A percentile compares a stretch with the other conserved stretches of the same genome.
These are phyloP conservation scores for Heterotilapia buettikoferi DNA, from an alignment of 2,113 vertebrate genomes.

Conservation along the genomic window DNA sequence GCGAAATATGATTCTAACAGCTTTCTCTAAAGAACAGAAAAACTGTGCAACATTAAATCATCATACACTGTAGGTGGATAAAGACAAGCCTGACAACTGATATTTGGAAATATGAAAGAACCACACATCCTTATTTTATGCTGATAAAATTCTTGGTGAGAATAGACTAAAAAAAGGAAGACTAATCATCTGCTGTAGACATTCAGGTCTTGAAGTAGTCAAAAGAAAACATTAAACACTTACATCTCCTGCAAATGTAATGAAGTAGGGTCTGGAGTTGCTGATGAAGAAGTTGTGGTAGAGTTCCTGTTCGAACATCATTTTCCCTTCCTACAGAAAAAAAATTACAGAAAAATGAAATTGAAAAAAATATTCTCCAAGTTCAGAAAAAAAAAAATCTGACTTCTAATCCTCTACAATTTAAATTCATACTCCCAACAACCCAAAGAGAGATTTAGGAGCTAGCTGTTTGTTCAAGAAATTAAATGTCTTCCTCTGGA, in stretches of 20 bases:
- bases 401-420: background rate
- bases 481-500: background rate
- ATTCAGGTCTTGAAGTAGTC: background rate
- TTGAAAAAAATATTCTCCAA: background rate
- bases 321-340: constrained; percentile 84
- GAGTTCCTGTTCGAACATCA: constrained; percentile 92
- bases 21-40: background rate
- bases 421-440: background rate
- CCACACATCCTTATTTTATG: background rate
- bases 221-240: constrained; percentile 50
- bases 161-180: background rate
- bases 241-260: constrained; percentile 93
- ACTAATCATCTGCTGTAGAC: background rate
- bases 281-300: constrained; percentile 95
- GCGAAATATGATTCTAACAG: background rate
- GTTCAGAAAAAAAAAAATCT: background rate
- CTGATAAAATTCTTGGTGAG: too few relatives aligned
- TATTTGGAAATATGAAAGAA: background rate
- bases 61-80: background rate
- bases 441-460: background rate
- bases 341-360: background rate
- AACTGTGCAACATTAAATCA: background rate
- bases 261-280: constrained; percentile 91
- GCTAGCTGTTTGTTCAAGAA: background rate
- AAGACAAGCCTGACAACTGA: background rate